Percentiles rank a stretch among this genome's conserved stretches.
Conservation (phyloP, 2,113 vertebrate species). For the Hippocampus guttulatus region DNA sequence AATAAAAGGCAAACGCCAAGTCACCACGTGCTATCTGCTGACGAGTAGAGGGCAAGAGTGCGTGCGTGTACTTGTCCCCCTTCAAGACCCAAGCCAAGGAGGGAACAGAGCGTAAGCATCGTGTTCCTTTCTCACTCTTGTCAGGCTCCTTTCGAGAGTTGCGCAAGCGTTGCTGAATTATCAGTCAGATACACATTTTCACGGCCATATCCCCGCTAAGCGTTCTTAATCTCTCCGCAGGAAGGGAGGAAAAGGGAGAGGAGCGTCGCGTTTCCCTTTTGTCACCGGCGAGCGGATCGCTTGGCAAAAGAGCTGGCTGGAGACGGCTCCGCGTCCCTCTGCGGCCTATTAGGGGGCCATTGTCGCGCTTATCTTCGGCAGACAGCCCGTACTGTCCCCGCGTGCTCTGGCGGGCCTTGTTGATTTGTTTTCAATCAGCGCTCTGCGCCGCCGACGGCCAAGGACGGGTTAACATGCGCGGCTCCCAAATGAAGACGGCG, state of each 20-base stretch:
- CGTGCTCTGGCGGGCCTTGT: slow-evolving; percentile 51
- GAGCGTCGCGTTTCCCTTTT: slow-evolving; percentile 71
- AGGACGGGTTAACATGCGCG: slow-evolving; percentile 54
- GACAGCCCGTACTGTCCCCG: slow-evolving; percentile 64
- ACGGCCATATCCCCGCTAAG: slow-evolving; percentile 58
- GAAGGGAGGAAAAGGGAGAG: slow-evolving; percentile 57
- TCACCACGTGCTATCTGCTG: slow-evolving; percentile 14
- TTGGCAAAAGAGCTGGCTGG: slow-evolving; percentile 49
- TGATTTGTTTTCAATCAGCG: slow-evolving; percentile 51
- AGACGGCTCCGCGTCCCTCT: slow-evolving; percentile 69
- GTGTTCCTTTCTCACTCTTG: slow-evolving; percentile 45
- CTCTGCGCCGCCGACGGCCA: slow-evolving; percentile 36
- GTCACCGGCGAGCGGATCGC: slow-evolving; percentile 75
- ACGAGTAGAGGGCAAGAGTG: slow-evolving; percentile 27
- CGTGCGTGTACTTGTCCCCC: slow-evolving; percentile 43
- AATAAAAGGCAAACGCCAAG: not conserved
- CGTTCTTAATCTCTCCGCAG: slow-evolving; percentile 68
- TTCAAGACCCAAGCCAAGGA: slow-evolving; percentile 39
- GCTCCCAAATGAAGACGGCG: slow-evolving; percentile 41
- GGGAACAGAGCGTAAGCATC: slow-evolving; percentile 34
- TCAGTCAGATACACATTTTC: slow-evolving; percentile 74
- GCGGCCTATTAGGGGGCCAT: slow-evolving; percentile 77
- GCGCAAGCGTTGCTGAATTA: slow-evolving; percentile 71
- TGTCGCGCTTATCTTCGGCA: slow-evolving; percentile 81
- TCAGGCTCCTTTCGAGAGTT: slow-evolving; percentile 51